A percentile compares a stretch with the other conserved stretches of the same genome.
Conservation (phyloP, 2,888 invertebrate genomes). For the Heteromyza rotundicornis region DNA sequence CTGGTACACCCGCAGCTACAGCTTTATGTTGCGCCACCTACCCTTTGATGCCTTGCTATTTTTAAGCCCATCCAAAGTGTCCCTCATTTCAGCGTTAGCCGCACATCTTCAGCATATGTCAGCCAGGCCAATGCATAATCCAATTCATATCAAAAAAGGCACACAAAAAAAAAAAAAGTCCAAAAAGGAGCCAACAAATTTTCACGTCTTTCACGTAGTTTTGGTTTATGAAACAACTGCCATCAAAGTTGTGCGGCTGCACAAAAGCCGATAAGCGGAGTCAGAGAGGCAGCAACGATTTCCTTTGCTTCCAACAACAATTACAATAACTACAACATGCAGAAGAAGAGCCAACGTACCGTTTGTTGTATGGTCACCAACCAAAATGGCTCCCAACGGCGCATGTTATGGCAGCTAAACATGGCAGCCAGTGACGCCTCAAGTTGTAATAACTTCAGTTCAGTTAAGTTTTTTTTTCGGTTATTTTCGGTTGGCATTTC, state of each 20-base stretch:
- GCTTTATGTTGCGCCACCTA: too few relatives aligned
- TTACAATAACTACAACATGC: not conserved
- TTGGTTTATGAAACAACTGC: not conserved
- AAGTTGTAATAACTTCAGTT: slow-evolving; percentile 31
- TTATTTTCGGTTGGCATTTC: not conserved
- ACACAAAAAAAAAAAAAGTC: too few relatives aligned
- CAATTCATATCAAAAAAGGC: not conserved
- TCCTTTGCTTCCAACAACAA: not conserved
- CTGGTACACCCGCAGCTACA: too few relatives aligned
- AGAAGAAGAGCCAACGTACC: not conserved
- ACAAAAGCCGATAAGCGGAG: not conserved
- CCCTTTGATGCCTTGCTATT: too few relatives aligned
- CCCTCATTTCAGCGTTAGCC: too few relatives aligned
- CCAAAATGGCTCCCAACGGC: slow-evolving; percentile 24
- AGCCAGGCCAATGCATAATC: not conserved
- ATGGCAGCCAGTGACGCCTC: slow-evolving; percentile 39
- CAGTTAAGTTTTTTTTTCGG: too few relatives aligned
- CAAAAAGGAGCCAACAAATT: not conserved
- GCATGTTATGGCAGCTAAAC: slow-evolving; percentile 34
- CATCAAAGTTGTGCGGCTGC: not conserved
- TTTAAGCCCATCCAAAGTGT: too few relatives aligned
- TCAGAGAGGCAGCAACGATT: not conserved
- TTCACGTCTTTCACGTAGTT: not conserved
- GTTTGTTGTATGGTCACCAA: slow-evolving; percentile 3
- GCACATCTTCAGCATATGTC: slow-evolving; percentile 1